Conservation (phyloP, 1,140 invertebrate genomes). For the Drosophila lowei region DNA sequence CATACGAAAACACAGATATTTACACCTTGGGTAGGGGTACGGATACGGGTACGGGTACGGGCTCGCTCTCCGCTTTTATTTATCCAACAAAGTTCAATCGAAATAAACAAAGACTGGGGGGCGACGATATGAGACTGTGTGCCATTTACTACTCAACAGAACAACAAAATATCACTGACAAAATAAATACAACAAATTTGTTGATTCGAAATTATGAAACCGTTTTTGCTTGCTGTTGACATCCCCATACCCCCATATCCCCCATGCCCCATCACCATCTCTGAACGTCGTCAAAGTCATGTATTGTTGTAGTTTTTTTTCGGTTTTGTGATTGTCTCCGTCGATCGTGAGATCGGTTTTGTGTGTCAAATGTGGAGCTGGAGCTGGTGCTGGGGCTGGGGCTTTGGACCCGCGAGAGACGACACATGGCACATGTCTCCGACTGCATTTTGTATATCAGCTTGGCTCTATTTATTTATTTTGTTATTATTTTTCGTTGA, state of each 20-base stretch:
- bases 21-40: background rate
- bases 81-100: constrained; percentile 40
- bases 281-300: constrained; percentile 50
- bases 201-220: constrained; percentile 66
- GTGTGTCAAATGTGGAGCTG: constrained; percentile 54
- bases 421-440: constrained; percentile 60
- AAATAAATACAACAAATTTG: constrained; percentile 59
- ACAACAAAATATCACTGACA: constrained; percentile 37
- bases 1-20: background rate
- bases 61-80: constrained; percentile 19
- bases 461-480: constrained; percentile 42
- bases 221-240: constrained; percentile 33
- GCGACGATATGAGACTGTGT: constrained; percentile 42
- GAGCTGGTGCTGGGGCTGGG: no score
- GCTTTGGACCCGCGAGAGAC: constrained; percentile 17
- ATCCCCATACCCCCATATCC: constrained; percentile 5
- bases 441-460: constrained; percentile 54
- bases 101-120: constrained; percentile 39
- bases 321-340: constrained; percentile 36
- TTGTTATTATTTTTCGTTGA: constrained; percentile 15
- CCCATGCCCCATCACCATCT: constrained; percentile 22
- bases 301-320: constrained; percentile 36
- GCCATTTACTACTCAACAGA: constrained; percentile 45
- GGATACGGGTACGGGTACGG: no score
- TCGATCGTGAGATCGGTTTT: constrained; percentile 58